phyloP scores from a whole-genome alignment of 2,888 invertebrate genomes.

The Lepidocyrtinus sp. region DNA sequence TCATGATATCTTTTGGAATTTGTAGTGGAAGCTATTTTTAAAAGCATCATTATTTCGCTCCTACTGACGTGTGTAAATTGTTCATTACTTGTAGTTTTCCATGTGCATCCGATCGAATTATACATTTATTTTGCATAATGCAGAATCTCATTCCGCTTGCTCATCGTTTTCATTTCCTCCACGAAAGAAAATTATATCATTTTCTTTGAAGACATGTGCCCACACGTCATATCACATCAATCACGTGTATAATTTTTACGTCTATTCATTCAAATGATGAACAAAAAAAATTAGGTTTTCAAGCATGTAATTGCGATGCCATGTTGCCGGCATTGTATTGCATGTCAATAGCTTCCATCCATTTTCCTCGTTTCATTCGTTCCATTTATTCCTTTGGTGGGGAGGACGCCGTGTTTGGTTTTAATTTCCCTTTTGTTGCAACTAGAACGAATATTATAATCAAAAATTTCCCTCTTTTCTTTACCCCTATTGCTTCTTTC shows the following conservation, averaged over 20 bases:
- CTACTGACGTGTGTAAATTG: background rate
- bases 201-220: too few relatives aligned
- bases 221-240: background rate
- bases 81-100: background rate
- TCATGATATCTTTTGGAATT: background rate
- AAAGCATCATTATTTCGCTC: background rate
- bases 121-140: background rate
- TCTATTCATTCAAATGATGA: slow-evolving; percentile 10
- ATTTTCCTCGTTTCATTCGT: background rate
- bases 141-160: too few relatives aligned
- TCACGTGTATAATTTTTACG: background rate
- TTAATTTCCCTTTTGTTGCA: background rate
- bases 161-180: too few relatives aligned
- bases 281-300: slow-evolving; percentile 4
- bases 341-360: background rate
- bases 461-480: background rate
- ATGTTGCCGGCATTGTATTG: background rate
- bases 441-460: background rate
- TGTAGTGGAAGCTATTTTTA: background rate
- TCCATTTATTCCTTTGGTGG: background rate
- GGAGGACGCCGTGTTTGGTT: background rate
- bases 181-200: too few relatives aligned
- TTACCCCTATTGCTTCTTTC: background rate
- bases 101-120: background rate
- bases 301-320: slow-evolving; percentile 5